Percentiles rank a stretch among this genome's conserved stretches.
phyloP scores from a whole-genome alignment of 2,113 vertebrate genomes.

The Nothoprocta pentlandii region DNA sequence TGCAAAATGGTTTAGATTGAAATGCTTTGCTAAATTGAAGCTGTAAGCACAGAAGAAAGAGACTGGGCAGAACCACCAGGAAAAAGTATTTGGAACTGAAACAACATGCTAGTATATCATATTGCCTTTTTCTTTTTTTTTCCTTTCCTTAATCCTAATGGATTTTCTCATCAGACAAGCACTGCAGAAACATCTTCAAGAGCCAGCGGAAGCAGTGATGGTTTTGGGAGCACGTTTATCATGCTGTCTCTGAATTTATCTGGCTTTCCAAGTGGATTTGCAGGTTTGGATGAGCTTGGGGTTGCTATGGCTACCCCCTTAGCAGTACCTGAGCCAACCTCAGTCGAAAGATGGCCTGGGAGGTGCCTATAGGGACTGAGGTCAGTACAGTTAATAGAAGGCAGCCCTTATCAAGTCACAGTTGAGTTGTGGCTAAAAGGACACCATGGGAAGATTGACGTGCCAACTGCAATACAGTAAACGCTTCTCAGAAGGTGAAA shows the following conservation, averaged over 20 bases:
- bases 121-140: neutral
- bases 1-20: neutral
- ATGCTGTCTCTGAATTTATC: neutral
- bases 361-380: accelerated
- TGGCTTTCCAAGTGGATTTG: neutral
- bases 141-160: neutral
- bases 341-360: neutral
- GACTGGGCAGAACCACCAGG: neutral
- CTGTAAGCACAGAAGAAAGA: neutral
- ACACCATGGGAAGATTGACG: neutral
- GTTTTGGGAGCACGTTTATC: accelerated
- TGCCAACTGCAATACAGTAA: neutral
- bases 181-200: neutral
- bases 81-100: neutral
- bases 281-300: neutral
- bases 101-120: neutral
- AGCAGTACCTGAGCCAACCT: neutral
- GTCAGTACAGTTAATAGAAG: neutral
- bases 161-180: neutral
- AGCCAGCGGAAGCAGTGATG: neutral
- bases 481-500: neutral
- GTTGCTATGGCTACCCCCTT: conserved; percentile 43
- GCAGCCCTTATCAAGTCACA: neutral
- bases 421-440: accelerated
- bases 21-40: neutral